phyloP scores from a whole-genome alignment of 2,113 vertebrate genomes.

The Apodemus sylvaticus region DNA sequence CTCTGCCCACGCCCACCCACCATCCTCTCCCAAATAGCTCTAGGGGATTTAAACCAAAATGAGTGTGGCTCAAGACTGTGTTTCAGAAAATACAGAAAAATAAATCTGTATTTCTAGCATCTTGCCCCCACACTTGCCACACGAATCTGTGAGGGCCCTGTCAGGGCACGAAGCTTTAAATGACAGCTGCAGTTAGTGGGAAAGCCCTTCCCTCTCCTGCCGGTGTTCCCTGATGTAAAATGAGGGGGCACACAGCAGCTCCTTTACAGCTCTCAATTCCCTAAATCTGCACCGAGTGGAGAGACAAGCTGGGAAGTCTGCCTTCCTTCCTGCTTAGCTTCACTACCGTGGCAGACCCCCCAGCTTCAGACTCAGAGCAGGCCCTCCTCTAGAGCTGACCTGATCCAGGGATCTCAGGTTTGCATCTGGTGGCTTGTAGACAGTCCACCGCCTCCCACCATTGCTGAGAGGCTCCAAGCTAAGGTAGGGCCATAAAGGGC shows the following conservation, averaged over 20 bases:
- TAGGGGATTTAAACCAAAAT: slow-evolving; percentile 55
- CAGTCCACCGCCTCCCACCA: not conserved
- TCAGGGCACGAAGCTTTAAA: not conserved
- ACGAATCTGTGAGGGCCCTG: not conserved
- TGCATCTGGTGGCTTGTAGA: not conserved
- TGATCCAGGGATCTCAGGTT: not conserved
- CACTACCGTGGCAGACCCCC: accelerated
- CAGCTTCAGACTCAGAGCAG: not conserved
- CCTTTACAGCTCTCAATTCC: not conserved
- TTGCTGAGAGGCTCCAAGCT: not conserved
- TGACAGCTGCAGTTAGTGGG: not conserved
- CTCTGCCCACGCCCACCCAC: slow-evolving; percentile 76
- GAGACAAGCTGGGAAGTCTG: not conserved
- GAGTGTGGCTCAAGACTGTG: slow-evolving; percentile 48
- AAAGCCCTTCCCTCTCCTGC: slow-evolving; percentile 36
- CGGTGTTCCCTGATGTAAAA: not conserved
- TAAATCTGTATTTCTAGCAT: slow-evolving; percentile 53
- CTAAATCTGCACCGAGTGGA: not conserved
- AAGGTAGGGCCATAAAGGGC: not conserved
- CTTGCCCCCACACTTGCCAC: slow-evolving; percentile 37
- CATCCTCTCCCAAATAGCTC: slow-evolving; percentile 73
- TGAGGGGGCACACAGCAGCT: not conserved
- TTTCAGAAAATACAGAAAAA: slow-evolving; percentile 67
- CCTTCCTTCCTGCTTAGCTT: not conserved
- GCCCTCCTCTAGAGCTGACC: not conserved